Evolutionary conservation across 2,113 vertebrate genomes (phyloP).

Genomic region (Lonchura striata): DNA sequence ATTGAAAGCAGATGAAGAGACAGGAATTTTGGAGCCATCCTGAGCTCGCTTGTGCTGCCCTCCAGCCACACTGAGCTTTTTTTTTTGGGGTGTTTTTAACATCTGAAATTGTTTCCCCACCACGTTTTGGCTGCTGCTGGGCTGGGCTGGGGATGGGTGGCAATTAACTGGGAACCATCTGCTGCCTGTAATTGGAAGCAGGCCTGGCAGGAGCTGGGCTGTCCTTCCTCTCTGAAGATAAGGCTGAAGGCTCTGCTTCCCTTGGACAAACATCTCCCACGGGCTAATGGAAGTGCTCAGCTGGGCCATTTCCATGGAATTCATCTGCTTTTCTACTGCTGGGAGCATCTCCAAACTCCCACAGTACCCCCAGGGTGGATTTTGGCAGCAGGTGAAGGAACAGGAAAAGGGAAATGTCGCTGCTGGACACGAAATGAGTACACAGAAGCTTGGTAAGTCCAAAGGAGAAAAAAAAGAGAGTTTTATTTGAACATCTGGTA

Average conservation of each 20-base stretch:
- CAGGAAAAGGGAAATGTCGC: too few species aligned
- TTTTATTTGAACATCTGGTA: too few species aligned
- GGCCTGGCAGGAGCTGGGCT: not conserved
- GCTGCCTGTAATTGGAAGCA: not conserved
- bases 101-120: not conserved
- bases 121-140: not conserved
- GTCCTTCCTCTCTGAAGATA: not conserved
- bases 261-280: not conserved
- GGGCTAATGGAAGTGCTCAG: not conserved
- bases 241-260: not conserved
- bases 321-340: fast-evolving
- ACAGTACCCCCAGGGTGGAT: fast-evolving
- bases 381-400: not conserved
- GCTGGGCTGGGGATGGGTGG: not conserved
- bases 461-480: too few species aligned
- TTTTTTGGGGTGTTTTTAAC: too few species aligned
- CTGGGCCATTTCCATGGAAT: fast-evolving
- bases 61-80: not conserved
- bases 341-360: not conserved
- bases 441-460: too few species aligned
- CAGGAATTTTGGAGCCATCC: not conserved
- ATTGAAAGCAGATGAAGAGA: not conserved
- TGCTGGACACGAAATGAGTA: too few species aligned
- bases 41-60: not conserved
- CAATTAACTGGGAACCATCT: not conserved